Base-by-base conservation (phyloP, 2,888 invertebrate species). In the Neoitamus cyanurus region DNA sequence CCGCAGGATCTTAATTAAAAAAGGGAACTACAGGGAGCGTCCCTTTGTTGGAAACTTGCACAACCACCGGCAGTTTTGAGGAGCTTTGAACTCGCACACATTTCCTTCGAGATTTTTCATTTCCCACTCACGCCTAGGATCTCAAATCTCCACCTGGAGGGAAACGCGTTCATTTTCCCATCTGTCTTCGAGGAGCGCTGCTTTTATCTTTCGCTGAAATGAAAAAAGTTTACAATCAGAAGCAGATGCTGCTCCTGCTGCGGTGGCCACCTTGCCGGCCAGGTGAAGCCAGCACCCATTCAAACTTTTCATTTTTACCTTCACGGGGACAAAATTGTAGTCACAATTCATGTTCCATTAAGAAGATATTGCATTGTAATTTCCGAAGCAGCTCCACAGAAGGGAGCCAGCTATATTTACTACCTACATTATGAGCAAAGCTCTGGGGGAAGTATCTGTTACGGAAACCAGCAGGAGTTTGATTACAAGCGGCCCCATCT, bases 141-240 rank as follows among this genome's bases (percentile, higher is more conserved):
- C 46, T 28, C 15, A 46, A 77, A 77, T 46, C 77, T 30, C 28
- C 77, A 42, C n/a, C 42, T 46, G 25, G 46, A 42, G 28, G 46
- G 77, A 25, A 58, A 42, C 77, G 46, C 46, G 42, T 46, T 46
- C 77, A 31, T 46, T 77, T 46, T 77, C 77, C 77, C 46, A 77
- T 77, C 77, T 77, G 46, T 77, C 77, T 77, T 77, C 77, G 15
- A 77, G 77, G n/a, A 46, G 15, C 42, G 15, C n/a, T 46, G 77
- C 77, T 77, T 42, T 46, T 46, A 42, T 15, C 77, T 77, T 15
- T 4, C 28, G 42, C 28, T 77, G 28, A 77, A 77, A 77, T 77
- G 77, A 77, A 46, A 77, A 77, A 77, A 77, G 77, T 77, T 77
- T 42, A 28, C 77, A 77, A 77, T 77, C 77, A 77, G 46, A 46